phyloP scores from a whole-genome alignment of 1,140 invertebrate species.

The Chionoecetes opilio region DNA sequence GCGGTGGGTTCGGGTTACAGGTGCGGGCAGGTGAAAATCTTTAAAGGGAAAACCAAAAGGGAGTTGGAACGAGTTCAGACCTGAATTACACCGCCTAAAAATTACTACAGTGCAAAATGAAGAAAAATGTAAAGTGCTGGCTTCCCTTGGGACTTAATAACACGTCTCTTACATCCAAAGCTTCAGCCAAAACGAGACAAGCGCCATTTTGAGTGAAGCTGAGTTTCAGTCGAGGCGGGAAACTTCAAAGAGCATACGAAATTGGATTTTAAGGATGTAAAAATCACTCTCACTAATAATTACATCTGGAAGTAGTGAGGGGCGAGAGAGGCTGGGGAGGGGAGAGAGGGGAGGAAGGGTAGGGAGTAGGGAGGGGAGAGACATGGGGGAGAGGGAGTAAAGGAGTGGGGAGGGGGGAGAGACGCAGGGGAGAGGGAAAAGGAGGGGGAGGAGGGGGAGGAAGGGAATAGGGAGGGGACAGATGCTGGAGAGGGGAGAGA shows the following conservation, averaged over 20 bases:
- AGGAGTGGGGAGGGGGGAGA: no score
- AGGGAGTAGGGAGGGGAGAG: background rate
- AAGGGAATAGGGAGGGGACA: background rate
- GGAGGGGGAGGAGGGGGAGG: background rate
- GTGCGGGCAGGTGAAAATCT: background rate
- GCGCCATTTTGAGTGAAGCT: background rate
- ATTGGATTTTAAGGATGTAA: constrained; percentile 30
- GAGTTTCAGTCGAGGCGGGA: background rate
- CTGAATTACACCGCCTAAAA: background rate
- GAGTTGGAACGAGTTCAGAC: no score
- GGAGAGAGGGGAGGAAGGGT: background rate
- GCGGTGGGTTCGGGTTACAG: background rate
- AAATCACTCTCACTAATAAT: constrained; percentile 13
- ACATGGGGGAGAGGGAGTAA: background rate
- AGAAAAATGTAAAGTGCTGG: background rate
- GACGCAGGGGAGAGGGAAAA: no score
- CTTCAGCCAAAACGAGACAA: background rate
- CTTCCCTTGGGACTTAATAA: background rate
- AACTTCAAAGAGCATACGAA: constrained; percentile 7
- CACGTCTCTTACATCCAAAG: background rate
- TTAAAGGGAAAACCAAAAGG: no score
- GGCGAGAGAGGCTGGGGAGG: background rate
- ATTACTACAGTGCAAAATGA: background rate
- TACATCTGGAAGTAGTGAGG: background rate
- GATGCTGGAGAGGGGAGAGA: no score